These are phyloP conservation scores for Odontophorus gujanensis DNA, from an alignment of 2,113 vertebrate genomes.

Conservation along the genomic window DNA sequence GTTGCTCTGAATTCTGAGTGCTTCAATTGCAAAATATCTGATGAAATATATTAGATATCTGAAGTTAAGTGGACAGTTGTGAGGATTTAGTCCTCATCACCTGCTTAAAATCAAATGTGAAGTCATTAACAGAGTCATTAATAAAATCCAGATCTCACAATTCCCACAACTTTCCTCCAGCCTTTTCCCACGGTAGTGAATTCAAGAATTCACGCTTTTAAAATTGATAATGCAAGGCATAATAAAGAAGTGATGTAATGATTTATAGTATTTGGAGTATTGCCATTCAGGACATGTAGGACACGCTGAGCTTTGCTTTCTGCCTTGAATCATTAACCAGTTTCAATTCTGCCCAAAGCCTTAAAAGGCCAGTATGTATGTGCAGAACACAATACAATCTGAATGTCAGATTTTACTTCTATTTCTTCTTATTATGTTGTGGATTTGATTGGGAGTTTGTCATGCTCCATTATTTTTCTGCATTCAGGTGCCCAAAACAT, in stretches of 20 bases:
- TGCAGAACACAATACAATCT: not conserved
- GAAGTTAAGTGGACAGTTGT: not conserved
- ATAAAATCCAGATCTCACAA: not conserved
- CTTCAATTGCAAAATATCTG: constrained; percentile 6
- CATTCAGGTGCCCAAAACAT: not conserved
- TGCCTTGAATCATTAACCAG: not conserved
- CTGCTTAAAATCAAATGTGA: not conserved
- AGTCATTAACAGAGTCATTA: not conserved
- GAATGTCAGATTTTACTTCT: not conserved
- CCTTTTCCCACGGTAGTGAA: not conserved
- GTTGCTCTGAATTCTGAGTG: not conserved
- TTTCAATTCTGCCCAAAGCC: not conserved
- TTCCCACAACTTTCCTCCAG: not conserved
- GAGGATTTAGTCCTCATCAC: not conserved
- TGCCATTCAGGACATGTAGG: not conserved
- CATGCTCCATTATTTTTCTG: not conserved
- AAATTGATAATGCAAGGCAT: not conserved
- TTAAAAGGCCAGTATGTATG: not conserved
- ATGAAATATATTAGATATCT: not conserved
- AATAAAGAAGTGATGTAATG: not conserved
- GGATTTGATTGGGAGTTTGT: not conserved
- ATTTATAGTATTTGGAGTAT: not conserved
- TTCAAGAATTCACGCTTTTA: not conserved
- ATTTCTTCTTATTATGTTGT: not conserved
- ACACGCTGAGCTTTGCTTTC: not conserved